Conservation (phyloP, 2,113 vertebrate genomes). For the Pungitius pungitius region DNA sequence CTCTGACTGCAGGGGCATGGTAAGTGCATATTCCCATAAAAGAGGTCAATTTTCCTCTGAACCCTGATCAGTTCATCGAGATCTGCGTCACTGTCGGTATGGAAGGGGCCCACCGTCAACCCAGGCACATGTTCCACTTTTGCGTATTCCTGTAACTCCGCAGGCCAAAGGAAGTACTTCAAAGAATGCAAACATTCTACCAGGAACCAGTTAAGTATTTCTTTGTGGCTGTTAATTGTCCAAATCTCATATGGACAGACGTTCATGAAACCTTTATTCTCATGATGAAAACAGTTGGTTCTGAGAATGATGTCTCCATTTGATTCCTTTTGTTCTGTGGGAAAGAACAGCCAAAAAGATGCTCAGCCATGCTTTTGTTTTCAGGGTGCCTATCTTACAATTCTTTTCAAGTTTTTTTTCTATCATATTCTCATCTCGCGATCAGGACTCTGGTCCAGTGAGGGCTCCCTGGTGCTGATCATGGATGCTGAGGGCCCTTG, state of each 20-base stretch:
- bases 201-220: conserved; percentile 17
- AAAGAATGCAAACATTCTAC: conserved; percentile 41
- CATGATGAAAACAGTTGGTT: conserved; percentile 14
- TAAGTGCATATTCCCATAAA: conserved; percentile 51
- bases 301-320: conserved; percentile 20
- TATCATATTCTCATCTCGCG: conserved; percentile 90
- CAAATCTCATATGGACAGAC: conserved; percentile 5
- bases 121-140: conserved; percentile 49
- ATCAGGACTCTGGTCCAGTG: conserved; percentile 89
- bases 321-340: conserved; percentile 16
- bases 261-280: conserved; percentile 24
- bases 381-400: conserved; percentile 27
- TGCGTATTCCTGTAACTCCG: conserved; percentile 40
- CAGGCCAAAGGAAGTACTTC: conserved; percentile 17
- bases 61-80: conserved; percentile 70
- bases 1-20: conserved; percentile 73
- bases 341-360: conserved; percentile 29
- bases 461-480: conserved; percentile 90
- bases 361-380: conserved; percentile 1
- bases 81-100: conserved; percentile 68
- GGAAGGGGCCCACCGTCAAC: conserved; percentile 42
- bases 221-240: conserved; percentile 24
- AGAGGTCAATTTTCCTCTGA: conserved; percentile 41
- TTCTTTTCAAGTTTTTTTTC: conserved; percentile 28
- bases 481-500: conserved; percentile 92